Conservation (phyloP, 2,888 invertebrate genomes). For the Chloroclystis v-ata region DNA sequence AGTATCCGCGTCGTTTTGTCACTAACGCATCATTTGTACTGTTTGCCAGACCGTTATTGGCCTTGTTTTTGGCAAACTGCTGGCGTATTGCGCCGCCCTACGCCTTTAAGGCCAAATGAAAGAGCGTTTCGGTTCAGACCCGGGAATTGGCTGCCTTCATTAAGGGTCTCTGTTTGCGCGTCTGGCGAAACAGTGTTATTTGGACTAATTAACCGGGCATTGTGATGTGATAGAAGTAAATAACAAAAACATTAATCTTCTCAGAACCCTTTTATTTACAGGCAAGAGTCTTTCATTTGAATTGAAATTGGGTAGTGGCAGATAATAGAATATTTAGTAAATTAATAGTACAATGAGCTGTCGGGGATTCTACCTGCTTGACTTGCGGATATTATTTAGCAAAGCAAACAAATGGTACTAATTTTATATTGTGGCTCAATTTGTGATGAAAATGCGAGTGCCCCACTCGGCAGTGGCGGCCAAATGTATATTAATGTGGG, state of each 20-base stretch:
- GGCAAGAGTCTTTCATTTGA: conserved; percentile 38
- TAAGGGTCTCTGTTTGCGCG: conserved; percentile 72
- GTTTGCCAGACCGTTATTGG: conserved; percentile 73
- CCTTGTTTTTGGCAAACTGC: conserved; percentile 73
- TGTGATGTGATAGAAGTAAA: conserved; percentile 61
- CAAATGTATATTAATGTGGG: conserved; percentile 75
- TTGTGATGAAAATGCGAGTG: conserved; percentile 60
- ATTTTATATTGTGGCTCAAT: conserved; percentile 66
- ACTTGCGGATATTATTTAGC: conserved; percentile 20
- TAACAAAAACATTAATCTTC: conserved; percentile 57
- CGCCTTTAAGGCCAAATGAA: conserved; percentile 65
- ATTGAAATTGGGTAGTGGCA: conserved; percentile 31
- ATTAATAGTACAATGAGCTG: conserved; percentile 16
- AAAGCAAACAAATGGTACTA: conserved; percentile 36
- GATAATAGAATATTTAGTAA: conserved; percentile 27
- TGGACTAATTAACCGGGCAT: conserved; percentile 71
- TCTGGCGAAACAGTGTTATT: conserved; percentile 72
- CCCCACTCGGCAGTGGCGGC: conserved; percentile 36
- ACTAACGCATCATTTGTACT: conserved; percentile 74
- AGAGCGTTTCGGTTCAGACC: conserved; percentile 61
- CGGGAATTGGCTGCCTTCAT: conserved; percentile 70
- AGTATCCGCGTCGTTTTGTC: conserved; percentile 58
- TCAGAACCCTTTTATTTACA: conserved; percentile 37
- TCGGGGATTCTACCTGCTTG: conserved; percentile 29
- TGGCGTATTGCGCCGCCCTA: conserved; percentile 58